Conservation (phyloP, 2,113 vertebrate genomes). For the Thymallus thymallus region DNA sequence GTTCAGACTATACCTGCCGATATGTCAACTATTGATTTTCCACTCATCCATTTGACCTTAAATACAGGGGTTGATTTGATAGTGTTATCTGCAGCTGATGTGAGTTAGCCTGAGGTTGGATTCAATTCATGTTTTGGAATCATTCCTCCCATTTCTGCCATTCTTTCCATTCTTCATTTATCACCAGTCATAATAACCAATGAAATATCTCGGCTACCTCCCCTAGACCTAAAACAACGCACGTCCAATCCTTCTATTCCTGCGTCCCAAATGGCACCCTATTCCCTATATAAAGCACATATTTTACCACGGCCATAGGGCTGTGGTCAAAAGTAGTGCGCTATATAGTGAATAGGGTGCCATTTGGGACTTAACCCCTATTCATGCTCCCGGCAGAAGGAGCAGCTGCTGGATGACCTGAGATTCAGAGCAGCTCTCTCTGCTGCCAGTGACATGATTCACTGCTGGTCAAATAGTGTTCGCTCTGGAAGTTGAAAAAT, state of each 20-base stretch:
- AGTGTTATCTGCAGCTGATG: too few species aligned
- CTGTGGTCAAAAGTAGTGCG: too few species aligned
- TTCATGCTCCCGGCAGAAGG: not conserved
- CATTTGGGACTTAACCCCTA: too few species aligned
- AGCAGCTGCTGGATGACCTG: slow-evolving; percentile 20
- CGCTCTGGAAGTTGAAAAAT: slow-evolving; percentile 53
- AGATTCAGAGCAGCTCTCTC: not conserved
- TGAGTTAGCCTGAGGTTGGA: too few species aligned
- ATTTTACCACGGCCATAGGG: not conserved
- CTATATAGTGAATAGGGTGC: too few species aligned
- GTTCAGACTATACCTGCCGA: not conserved
- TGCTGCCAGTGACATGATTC: slow-evolving; percentile 39
- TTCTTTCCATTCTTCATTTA: not conserved
- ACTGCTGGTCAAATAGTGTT: slow-evolving; percentile 52
- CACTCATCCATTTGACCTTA: too few species aligned
- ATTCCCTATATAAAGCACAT: not conserved
- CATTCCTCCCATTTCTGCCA: not conserved
- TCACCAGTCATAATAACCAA: not conserved
- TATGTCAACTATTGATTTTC: not conserved
- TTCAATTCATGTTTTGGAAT: not conserved
- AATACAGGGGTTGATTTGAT: too few species aligned
- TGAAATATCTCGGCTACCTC: not conserved
- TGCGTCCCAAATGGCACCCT: not conserved
- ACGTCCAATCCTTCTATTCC: not conserved
- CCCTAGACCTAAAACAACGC: not conserved